Percentiles rank a stretch among this genome's conserved stretches.
These are phyloP conservation scores for Calcarius ornatus DNA, from an alignment of 2,113 vertebrate genomes.

Conservation along the genomic window DNA sequence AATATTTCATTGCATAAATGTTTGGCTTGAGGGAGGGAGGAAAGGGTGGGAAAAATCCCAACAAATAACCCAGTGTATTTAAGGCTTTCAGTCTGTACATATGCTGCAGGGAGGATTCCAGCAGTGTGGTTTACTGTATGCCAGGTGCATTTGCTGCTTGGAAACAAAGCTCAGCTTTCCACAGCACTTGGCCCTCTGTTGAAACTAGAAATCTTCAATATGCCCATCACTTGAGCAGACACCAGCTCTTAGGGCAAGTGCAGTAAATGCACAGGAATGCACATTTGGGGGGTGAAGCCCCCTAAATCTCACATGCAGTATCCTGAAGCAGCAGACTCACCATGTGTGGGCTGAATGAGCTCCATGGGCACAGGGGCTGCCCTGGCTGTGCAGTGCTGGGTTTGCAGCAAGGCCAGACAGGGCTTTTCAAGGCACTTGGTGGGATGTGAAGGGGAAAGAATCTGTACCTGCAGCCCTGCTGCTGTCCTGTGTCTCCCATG, in stretches of 20 bases:
- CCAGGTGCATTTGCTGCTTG: neutral
- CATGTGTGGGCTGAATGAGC: fast-evolving
- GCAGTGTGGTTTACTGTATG: neutral
- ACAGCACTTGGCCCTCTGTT: neutral
- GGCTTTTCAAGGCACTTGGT: neutral
- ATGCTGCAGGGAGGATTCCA: neutral
- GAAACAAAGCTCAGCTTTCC: neutral
- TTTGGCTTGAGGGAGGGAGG: conserved; percentile 15
- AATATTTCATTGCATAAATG: conserved; percentile 21
- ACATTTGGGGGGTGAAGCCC: neutral
- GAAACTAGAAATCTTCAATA: neutral
- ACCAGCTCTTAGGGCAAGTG: neutral
- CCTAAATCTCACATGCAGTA: neutral
- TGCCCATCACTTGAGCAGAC: fast-evolving
- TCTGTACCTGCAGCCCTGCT: neutral
- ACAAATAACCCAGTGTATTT: neutral
- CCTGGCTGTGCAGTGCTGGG: too few relatives aligned
- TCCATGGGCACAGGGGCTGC: neutral
- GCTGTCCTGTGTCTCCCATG: fast-evolving
- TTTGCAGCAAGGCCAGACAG: neutral
- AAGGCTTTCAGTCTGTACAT: neutral
- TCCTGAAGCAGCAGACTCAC: fast-evolving
- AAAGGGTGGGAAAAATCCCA: neutral
- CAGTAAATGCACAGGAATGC: neutral
- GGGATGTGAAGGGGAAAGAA: neutral